Evolutionary conservation across 1,140 invertebrate genomes (phyloP), one percentile per base, ranked within the genome.

Genomic region (Mactra quadrangularis): DNA sequence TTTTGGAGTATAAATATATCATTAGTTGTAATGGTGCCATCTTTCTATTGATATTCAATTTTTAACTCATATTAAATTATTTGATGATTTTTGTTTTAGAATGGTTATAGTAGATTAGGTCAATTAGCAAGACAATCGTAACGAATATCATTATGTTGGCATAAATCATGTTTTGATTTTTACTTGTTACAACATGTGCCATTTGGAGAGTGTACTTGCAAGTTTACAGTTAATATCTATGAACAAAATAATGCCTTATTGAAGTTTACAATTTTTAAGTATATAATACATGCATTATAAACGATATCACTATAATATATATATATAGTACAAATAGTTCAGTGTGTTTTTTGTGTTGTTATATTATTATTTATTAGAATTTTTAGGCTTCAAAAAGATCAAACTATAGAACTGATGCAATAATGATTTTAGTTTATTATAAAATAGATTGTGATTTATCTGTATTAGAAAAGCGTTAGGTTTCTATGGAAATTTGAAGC

Each of bases 301-400:
- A n/a, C n/a, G n/a, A n/a, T 68, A 68, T 68, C 64, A 52, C 64
- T 68, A 9, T 68, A 68, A 68, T 68, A 68, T 76, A 76, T 81
- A 81, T 81, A 81, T 64, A 71, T 60, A 70, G n/a, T n/a, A n/a
- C n/a, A n/a, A n/a, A 50, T 81, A 81, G 77, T 81, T 81, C 45
- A 22, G 77, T 81, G 77, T 81, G 77, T 81, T 81, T 60, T n/a
- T 81, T 81, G 77, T 81, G 77, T 81, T 81, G 66, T 81, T 81
- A 74, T 35, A 76, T 68, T 35, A 76, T 68, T 81, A 81, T 81
- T 81, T 81, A 70, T 70, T 81, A 70, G 66, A 71, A 68, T 81
- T 81, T 68, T 60, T 71, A 81, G 64, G 64, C 64, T 81, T 47
- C 38, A 55, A 71, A 38, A 59, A 33, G 35, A 68, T 47, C 62